Evolutionary conservation across 2,888 invertebrate genomes (phyloP), one percentile per base, ranked within the genome.

Genomic region (Melinaea menophilus): DNA sequence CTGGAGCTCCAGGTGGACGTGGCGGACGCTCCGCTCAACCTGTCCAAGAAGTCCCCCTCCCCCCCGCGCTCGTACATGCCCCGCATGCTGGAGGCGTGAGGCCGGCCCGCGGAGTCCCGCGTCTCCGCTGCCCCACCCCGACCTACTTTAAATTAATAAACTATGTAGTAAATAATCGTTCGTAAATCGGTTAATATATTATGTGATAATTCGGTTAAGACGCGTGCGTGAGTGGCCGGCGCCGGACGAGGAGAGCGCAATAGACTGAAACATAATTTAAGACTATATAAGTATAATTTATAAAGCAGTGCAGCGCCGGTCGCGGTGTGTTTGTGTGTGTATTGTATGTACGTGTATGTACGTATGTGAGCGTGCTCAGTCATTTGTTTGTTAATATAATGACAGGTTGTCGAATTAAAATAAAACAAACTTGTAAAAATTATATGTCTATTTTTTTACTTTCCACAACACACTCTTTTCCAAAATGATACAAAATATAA

Each of bases 1-100:
- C 76, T 86, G 72, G 84, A 84, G 75, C 83, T 89, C 75, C 95
- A 96, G 81, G 92, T 96, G 73, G 96, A 96, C 85, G 95, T 96
- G 74, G 95, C 95, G 79, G 95, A 95, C 73, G 95, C 95, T 77
- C 97, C 97, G 62, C 91, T 97, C 72, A 97, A 97, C 92, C 92
- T 97, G 77, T 97, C 97, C 84, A 97, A 97, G 94, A 96, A 84
- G 95, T 96, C 79, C 78, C 94, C 86, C 91, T 94, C 81, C 82
- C 93, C 79, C 81, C 84, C 85, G 83, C 93, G 79, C 79, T 76
- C 92, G 78, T 93, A 91, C 84, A 93, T 93, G 89, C 92, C 93
- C 78, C 92, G 92, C 77, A 91, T 93, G 89, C 79, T 93, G 77
- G 93, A 93, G 80, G 93, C 93, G 92, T 93, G 93, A 93, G 89